phyloP scores from a whole-genome alignment of 2,888 invertebrate genomes.

The Aphrophora alni region DNA sequence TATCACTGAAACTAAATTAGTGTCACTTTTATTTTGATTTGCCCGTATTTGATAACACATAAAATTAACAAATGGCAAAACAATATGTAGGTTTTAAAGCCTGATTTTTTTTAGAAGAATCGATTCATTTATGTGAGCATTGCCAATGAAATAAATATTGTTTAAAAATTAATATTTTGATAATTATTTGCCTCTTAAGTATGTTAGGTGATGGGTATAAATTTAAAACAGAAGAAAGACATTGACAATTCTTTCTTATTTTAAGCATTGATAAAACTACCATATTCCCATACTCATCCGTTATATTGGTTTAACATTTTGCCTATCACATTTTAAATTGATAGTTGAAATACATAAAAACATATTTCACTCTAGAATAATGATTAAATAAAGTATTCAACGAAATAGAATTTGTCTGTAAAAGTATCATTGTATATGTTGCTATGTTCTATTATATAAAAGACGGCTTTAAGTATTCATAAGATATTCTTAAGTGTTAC shows the following conservation, averaged over 20 bases:
- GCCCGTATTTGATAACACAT: neutral
- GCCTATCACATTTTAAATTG: neutral
- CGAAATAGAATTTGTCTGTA: neutral
- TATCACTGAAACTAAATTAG: neutral
- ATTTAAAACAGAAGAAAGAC: neutral
- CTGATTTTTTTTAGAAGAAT: neutral
- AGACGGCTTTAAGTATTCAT: slow-evolving; percentile 9
- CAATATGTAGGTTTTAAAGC: neutral
- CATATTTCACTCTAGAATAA: neutral
- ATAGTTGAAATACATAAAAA: neutral
- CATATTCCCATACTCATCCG: neutral
- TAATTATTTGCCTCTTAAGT: neutral
- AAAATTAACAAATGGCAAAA: neutral
- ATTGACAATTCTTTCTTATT: neutral
- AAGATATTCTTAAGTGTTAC: slow-evolving; percentile 3
- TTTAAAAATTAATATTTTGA: neutral
- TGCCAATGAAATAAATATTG: neutral
- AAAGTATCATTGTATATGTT: neutral
- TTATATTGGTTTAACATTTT: neutral
- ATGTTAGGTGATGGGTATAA: neutral
- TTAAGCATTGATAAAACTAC: neutral
- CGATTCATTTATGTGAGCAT: neutral
- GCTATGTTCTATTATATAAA: slow-evolving; percentile 9
- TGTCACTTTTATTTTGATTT: neutral
- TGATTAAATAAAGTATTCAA: neutral